Base-by-base conservation (phyloP, 2,888 invertebrate species). In the Melitaea athalia region DNA sequence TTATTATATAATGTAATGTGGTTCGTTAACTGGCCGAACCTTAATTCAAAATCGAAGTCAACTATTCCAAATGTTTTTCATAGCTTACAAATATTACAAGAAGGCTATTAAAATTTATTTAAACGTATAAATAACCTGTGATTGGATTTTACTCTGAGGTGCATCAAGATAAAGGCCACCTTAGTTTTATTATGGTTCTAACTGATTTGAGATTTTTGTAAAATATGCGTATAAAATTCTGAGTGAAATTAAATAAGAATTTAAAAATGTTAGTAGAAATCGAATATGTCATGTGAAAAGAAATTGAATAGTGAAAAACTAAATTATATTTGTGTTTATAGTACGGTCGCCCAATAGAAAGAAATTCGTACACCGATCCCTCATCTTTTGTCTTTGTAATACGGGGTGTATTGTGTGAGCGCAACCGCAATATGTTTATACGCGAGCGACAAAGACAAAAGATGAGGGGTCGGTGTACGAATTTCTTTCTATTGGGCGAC, bases 271-370 rank as follows among this genome's bases (percentile, higher is more conserved):
- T 49, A 49, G 4, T n/a, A 49, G 14, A 55, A 31, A 55, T 55
- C 12, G 14, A 55, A 55, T 55, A 31, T 33, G 42, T n/a, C 24
- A 12, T 64, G 12, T 49, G 1, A 50, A 33, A 55, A 55, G 53
- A 55, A 6, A 55, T 59, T 59, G 42, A 15, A 38, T 47, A 49
- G 8, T 57, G 55, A 38, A 15, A 57, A 31, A 12, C 33, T 64
- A 57, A 57, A 47, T 17, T 31, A 57, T 49, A 10, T 42, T 24
- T 50, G 11, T 38, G 11, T 52, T 12, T 52, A n/a, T n/a, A n/a
- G n/a, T n/a, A n/a, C n/a, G n/a, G n/a, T n/a, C n/a, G n/a, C n/a
- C n/a, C n/a, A n/a, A n/a, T n/a, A n/a, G n/a, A n/a, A n/a, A n/a
- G n/a, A n/a, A n/a, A n/a, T n/a, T n/a, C n/a, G n/a, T n/a, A n/a